These are phyloP conservation scores for Tenthredo amoena DNA, from an alignment of 2,888 invertebrate species.

Conservation along the genomic window DNA sequence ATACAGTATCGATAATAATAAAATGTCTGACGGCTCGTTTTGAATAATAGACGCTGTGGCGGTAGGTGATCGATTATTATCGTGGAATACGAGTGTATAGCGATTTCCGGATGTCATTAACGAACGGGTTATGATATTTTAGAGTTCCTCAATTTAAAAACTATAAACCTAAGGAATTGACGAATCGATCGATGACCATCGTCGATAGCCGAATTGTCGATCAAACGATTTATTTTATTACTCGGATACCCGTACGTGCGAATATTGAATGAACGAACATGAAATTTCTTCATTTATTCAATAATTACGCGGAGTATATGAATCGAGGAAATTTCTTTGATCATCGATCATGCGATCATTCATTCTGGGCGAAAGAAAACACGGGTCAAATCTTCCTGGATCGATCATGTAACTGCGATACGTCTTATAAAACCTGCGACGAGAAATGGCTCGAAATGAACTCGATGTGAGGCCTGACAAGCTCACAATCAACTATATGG, in stretches of 20 bases:
- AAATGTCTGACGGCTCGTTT: neutral
- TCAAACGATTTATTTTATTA: neutral
- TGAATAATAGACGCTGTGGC: neutral
- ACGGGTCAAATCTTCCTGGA: neutral
- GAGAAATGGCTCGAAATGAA: neutral
- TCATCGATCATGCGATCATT: neutral
- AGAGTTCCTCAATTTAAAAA: neutral
- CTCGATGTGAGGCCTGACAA: neutral
- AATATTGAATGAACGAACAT: too few relatives aligned
- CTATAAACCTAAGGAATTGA: neutral
- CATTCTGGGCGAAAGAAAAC: neutral
- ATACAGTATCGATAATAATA: neutral
- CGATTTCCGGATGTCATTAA: neutral
- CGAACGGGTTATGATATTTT: neutral
- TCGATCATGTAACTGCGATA: neutral
- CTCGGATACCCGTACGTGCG: neutral
- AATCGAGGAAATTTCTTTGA: neutral
- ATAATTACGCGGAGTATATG: too few relatives aligned
- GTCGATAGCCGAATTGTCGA: neutral
- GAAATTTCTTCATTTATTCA: neutral
- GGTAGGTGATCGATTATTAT: neutral
- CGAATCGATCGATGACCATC: neutral
- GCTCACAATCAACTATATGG: neutral
- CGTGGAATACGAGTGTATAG: neutral
- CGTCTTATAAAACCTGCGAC: neutral